Percentiles rank a stretch among this genome's conserved stretches.
Conservation (phyloP, 2,888 invertebrate genomes). For the Orgyia antiqua region DNA sequence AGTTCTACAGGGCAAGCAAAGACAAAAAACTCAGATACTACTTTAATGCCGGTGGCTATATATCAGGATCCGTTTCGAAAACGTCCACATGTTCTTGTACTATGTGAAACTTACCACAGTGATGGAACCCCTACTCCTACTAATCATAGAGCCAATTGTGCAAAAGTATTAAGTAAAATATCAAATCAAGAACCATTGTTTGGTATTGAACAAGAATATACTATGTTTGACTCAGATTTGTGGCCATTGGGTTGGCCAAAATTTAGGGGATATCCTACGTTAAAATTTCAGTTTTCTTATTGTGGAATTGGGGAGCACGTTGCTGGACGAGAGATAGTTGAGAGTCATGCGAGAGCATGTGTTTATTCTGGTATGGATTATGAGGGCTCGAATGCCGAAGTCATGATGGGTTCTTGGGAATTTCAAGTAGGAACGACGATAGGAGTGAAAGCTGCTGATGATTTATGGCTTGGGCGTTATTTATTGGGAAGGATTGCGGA, state of each 20-base stretch:
- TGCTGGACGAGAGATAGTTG: conserved; percentile 94
- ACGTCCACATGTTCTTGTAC: conserved; percentile 91
- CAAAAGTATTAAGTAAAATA: conserved; percentile 83
- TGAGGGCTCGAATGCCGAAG: conserved; percentile 97
- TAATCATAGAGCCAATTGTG: conserved; percentile 84
- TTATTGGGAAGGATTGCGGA: conserved; percentile 90
- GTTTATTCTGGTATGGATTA: conserved; percentile 95
- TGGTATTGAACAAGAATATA: conserved; percentile 95
- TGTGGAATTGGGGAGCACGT: conserved; percentile 97
- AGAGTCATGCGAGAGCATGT: conserved; percentile 89
- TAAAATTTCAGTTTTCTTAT: conserved; percentile 92
- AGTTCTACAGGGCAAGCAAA: conserved; percentile 93
- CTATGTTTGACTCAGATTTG: conserved; percentile 90
- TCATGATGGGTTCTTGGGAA: conserved; percentile 96
- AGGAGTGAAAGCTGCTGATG: conserved; percentile 89
- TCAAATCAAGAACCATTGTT: conserved; percentile 89
- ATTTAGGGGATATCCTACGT: conserved; percentile 90
- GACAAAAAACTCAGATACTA: conserved; percentile 91
- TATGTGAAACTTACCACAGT: conserved; percentile 88
- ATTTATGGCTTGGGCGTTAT: conserved; percentile 92
- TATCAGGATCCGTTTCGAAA: conserved; percentile 94
- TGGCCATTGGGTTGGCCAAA: conserved; percentile 96
- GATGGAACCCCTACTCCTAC: conserved; percentile 84
- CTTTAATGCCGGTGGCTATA: conserved; percentile 90
- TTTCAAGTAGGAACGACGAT: conserved; percentile 93